phyloP scores from a whole-genome alignment of 1,140 invertebrate genomes.

The Acromyrmex echinatior region DNA sequence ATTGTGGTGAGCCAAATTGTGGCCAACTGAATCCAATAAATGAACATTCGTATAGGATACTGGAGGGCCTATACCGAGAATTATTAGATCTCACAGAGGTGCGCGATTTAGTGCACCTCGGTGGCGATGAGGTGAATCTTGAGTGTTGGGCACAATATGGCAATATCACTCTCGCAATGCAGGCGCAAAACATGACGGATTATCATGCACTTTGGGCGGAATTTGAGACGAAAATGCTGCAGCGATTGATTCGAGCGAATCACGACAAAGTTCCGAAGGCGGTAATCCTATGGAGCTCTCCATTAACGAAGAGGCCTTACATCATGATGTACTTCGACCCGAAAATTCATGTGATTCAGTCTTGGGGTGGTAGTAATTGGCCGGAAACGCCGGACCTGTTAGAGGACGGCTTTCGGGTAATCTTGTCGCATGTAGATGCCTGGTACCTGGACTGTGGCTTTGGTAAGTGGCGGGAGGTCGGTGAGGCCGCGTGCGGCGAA shows the following conservation, averaged over 20 bases:
- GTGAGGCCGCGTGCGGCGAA: constrained; percentile 92
- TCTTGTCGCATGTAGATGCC: constrained; percentile 94
- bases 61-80: constrained; percentile 89
- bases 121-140: constrained; percentile 94
- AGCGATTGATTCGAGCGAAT: constrained; percentile 89
- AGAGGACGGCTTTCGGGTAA: constrained; percentile 91
- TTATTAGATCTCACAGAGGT: constrained; percentile 83
- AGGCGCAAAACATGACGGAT: constrained; percentile 91
- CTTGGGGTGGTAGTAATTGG: constrained; percentile 93
- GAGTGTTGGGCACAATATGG: constrained; percentile 91
- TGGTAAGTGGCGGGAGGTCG: constrained; percentile 91
- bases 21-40: constrained; percentile 95
- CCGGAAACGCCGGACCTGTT: constrained; percentile 91
- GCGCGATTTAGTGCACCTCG: constrained; percentile 92
- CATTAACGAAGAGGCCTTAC: constrained; percentile 91
- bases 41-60: constrained; percentile 90
- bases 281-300: constrained; percentile 93
- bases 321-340: constrained; percentile 88
- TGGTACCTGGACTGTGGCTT: constrained; percentile 96
- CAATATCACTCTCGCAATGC: constrained; percentile 85
- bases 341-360: constrained; percentile 88
- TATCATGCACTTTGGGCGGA: constrained; percentile 92
- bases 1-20: constrained; percentile 94
- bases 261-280: constrained; percentile 88
- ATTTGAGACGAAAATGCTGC: constrained; percentile 90